Evolutionary conservation across 1,140 invertebrate species (phyloP), one percentile per base, ranked within the genome.

Genomic region (Maniola jurtina): DNA sequence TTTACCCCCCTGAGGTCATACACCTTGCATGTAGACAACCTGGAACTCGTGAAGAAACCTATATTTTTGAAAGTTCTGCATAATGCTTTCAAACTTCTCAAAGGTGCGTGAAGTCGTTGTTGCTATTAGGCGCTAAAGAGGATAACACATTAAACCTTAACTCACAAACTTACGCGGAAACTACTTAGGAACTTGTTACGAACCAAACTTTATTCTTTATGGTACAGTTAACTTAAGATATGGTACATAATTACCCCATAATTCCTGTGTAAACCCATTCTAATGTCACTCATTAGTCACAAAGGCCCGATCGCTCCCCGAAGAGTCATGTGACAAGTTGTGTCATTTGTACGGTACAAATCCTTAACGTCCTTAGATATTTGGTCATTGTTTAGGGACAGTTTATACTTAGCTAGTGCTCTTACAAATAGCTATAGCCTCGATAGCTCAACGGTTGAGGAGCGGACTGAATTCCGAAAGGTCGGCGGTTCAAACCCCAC

Each of bases 281-380:
- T n/a, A 45, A 42, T 48, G 62, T 33, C n/a, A 38, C n/a, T 57
- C 52, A 56, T 63, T 63, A 45, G 61, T 47, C 15, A 42, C 33
- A 14, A 47, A 36, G 7, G 33, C 54, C 25, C 33, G 33, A 56
- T 56, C 35, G 54, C n/a, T 56, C 54, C 56, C 56, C 1, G 56
- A 36, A 58, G 56, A 40, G 50, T 45, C 42, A 63, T 63, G 61
- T 63, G 48, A 63, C 50, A 63, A 63, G 35, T 63, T 63, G 25
- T 55, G 38, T 42, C 61, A 56, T 55, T 55, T 63, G n/a, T 55
- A 45, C 36, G 25, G 25, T 35, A 66, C 34, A 52, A 60, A 52
- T 66, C 54, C 48, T 66, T 42, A 60, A 59, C 57, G 60, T 56
- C 56, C 60, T 25, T 50, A 61, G 47, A 40, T 40, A 47, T 14